phyloP scores from a whole-genome alignment of 2,888 invertebrate genomes.

The Galerucella pusilla region DNA sequence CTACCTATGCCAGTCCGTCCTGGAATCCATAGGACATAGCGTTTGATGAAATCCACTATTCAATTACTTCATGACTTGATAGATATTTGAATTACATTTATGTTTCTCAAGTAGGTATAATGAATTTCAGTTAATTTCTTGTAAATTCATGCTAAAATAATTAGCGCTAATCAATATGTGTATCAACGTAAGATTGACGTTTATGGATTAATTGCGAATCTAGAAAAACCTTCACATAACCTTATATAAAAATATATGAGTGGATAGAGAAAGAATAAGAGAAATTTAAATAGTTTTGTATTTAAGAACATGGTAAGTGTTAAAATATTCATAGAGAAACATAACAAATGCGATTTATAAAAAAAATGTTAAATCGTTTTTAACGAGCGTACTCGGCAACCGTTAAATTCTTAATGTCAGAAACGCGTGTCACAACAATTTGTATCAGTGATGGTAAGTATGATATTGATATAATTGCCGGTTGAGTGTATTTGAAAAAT shows the following conservation, averaged over 20 bases:
- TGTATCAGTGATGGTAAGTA: constrained; percentile 29
- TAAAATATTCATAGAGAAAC: constrained; percentile 50
- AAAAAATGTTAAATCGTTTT: constrained; percentile 52
- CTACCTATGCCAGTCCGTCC: no score
- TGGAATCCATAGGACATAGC: no score
- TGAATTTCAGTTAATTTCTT: background rate
- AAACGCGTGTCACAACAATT: constrained; percentile 44
- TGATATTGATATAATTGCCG: constrained; percentile 37
- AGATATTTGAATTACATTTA: no score
- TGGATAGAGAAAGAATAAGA: background rate
- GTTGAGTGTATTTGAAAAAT: constrained; percentile 30
- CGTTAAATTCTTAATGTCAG: constrained; percentile 49
- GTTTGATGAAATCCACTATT: no score
- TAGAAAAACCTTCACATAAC: constrained; percentile 1
- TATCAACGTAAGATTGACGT: background rate
- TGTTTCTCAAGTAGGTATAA: no score
- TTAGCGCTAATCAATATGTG: background rate
- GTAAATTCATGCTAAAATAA: background rate
- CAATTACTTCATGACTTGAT: no score
- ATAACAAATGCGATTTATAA: constrained; percentile 41
- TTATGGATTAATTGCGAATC: background rate
- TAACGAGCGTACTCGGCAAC: constrained; percentile 46
- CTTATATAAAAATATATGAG: background rate
- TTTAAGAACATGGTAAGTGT: constrained; percentile 43
- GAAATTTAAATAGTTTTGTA: constrained; percentile 27